Base-by-base conservation (phyloP, 2,113 vertebrate genomes). In the Cisticola juncidis region DNA sequence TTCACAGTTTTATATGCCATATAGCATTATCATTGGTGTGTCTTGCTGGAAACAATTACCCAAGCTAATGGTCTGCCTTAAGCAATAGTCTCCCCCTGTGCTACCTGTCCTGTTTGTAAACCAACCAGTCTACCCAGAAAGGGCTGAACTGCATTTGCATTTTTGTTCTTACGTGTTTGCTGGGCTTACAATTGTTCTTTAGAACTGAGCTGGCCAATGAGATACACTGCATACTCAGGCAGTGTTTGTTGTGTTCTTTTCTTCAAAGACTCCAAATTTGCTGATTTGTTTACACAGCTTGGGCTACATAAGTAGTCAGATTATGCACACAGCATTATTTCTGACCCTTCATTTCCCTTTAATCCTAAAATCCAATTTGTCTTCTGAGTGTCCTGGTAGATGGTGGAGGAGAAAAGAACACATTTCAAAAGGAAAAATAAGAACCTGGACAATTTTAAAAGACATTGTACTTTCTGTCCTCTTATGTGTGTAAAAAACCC, bases 271-370 rank as follows among this genome's bases (percentile, higher is more conserved):
- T 57, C 61, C 36, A 50, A 90, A 82, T 90, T 69, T 80, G 29
- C 31, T 57, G 13, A 69, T 69, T 89, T 81, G 51, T 94, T 95
- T 94, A 91, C 77, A 84, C 86, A 94, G 77, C 62, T 92, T 95
- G 82, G 51, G 51, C 73, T 91, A 70, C 23, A 7, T 24, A 80
- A 94, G 9, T 12, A 2, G 81, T 21, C 40, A 79, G 77, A 74
- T 82, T 79, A 93, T 22, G 12, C 31, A 73, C 50, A 80, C 50
- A 72, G 16, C 13, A 85, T 86, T 94, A 69, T 83, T 93, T 86
- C 79, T 93, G 62, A 79, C 66, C 45, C 61, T 85, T 85, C 18
- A 25, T 50, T 90, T 86, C 35, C 25, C 51, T 88, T 80, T 92
- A 92, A 94, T 92, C 86, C 68, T 72, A 77, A 97, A 82, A 85